Evolutionary conservation across 2,113 vertebrate genomes (phyloP).

Genomic region (Cinclus mexicanus): DNA sequence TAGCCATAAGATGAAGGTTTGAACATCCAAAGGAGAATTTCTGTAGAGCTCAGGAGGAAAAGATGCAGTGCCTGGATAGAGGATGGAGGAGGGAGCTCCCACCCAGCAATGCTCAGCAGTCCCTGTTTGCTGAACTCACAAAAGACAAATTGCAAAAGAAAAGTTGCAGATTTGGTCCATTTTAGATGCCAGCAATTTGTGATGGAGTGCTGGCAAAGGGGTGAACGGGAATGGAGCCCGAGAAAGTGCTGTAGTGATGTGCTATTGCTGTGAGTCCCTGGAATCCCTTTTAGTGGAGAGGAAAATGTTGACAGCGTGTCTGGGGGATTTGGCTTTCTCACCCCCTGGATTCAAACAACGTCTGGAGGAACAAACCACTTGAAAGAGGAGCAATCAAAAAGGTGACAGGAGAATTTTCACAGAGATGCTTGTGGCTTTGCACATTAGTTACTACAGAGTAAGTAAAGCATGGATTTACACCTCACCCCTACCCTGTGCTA

Average conservation of each 20-base stretch:
- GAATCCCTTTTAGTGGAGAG: background rate
- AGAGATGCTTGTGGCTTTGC: background rate
- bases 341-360: background rate
- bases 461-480: background rate
- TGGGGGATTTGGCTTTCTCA: background rate
- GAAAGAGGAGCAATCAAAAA: background rate
- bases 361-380: background rate
- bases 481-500: background rate
- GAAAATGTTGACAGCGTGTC: background rate
- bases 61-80: background rate
- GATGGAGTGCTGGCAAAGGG: background rate
- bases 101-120: background rate
- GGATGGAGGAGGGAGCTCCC: background rate
- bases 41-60: background rate
- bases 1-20: background rate
- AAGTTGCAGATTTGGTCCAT: background rate
- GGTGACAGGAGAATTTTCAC: background rate
- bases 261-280: constrained; percentile 3
- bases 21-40: background rate
- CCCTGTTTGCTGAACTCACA: background rate
- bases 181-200: background rate
- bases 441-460: background rate
- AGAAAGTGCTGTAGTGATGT: background rate
- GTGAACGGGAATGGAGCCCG: background rate
- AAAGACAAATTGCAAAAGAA: background rate